Evolutionary conservation across 2,888 invertebrate genomes (phyloP), one percentile per base, ranked within the genome.

Genomic region (Eupeodes latifasciatus): DNA sequence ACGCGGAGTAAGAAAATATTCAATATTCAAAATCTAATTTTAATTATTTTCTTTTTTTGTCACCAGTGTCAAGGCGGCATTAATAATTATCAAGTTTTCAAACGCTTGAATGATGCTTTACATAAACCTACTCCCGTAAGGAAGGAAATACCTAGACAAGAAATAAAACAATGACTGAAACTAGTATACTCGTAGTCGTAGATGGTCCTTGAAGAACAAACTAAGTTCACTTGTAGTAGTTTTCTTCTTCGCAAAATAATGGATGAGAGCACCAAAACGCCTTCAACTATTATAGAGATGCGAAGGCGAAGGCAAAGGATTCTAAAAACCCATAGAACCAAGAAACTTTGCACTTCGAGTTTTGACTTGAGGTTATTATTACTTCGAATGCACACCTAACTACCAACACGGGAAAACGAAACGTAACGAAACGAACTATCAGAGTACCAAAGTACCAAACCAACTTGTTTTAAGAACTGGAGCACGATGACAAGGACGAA

Each of bases 311-410:
- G 27, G 27, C 27, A 27, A 27, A 27, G 27, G 51, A 44, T 10
- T 53, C 40, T 40, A 4, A 19, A 71, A 71, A 34, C 47, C 72
- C 16, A 59, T 16, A 40, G 57, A 72, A 57, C 57, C 72, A 59
- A 59, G 55, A 64, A 78, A 85, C 81, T 79, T 78, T 82, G 61
- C 78, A 69, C 78, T 75, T 69, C 62, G 69, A 86, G 53, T 83
- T 82, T 76, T 79, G 76, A 79, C 83, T 83, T 64, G 55, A 59
- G 77, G 61, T 75, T 75, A 67, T 75, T 75, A 67, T 78, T 78
- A 62, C 81, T 75, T 77, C 44, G 51, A 67, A 69, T 75, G 74
- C 74, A 74, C 53, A 53, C 72, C 47, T 71, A 72, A 61, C 80
- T 71, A 76, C 66, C 44, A 7, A n/a, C n/a, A 40, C 44, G 61